Base-by-base conservation (phyloP, 2,888 invertebrate species). In the Autographa pulchrina region DNA sequence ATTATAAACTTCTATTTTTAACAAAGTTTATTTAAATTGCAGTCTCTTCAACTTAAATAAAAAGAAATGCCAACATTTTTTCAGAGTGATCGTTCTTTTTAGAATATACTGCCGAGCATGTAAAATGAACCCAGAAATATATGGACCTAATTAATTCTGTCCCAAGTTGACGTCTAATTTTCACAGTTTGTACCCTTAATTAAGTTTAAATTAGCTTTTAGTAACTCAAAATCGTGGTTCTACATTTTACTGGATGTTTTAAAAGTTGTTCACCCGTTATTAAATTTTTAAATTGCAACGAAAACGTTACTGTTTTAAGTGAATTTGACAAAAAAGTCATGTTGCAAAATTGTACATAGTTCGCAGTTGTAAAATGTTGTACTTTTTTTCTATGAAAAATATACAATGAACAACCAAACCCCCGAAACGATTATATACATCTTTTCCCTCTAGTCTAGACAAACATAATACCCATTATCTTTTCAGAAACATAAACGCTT, bases 151-250 rank as follows among this genome's bases (percentile, higher is more conserved):
- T 65, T 80, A 80, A 77, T 70, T 61, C 11, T 56, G 52, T 16
- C 20, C 13, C 56, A 65, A 32, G 65, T 18, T 13, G 54, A 35
- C 62, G 35, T 52, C 3, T 58, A 60, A 63, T 59, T 68, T 16
- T 11, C 38, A 62, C 25, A 16, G 52, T 69, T 61, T n/a, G 35
- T 60, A n/a, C n/a, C 20, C 76, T 64, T 80, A 79, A 65, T 69
- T 79, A 65, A 56, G 75, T 56, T 32, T 18, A 66, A 75, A 68
- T 64, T 38, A 56, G 41, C 8, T 18, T 48, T 65, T 56, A 65
- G 31, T 52, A 56, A 13, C 25, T 14, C 25, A 11, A 43, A 38
- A 14, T 25, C 16, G 9, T 1, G 48, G 4, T 48, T 8, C n/a
- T 2, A 31, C 31, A n/a, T 65, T 59, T 25, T 5, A 32, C 38